These are phyloP conservation scores for Sthenelais limicola DNA, from an alignment of 2,888 invertebrate species.

Conservation along the genomic window DNA sequence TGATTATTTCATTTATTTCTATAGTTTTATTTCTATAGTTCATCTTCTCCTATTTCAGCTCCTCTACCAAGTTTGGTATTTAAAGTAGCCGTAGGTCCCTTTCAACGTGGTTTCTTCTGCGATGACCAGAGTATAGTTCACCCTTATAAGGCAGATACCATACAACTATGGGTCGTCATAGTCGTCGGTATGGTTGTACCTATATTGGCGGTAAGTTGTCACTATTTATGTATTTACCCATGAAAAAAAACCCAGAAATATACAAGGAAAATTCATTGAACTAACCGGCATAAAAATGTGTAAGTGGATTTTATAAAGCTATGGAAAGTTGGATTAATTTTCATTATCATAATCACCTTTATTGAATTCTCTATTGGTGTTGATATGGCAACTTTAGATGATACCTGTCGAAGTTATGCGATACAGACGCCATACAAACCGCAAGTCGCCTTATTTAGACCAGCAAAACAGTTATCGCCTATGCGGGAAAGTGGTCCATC, in stretches of 20 bases:
- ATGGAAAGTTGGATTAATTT: no score
- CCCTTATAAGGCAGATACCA: slow-evolving; percentile 79
- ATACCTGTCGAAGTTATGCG: slow-evolving; percentile 34
- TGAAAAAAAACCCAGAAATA: no score
- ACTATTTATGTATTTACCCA: no score
- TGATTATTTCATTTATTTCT: no score
- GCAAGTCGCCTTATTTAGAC: neutral
- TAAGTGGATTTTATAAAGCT: no score
- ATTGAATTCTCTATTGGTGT: no score
- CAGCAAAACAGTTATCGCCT: neutral
- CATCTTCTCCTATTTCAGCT: slow-evolving; percentile 7
- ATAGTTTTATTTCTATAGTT: no score
- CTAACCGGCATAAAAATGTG: no score
- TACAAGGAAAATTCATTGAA: no score
- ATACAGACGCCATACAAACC: neutral
- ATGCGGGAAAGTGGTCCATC: slow-evolving; percentile 14
- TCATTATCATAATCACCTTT: no score
- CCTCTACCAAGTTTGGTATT: slow-evolving; percentile 19
- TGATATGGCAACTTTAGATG: no score
- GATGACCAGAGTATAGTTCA: slow-evolving; percentile 93
- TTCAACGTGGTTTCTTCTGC: slow-evolving; percentile 90
- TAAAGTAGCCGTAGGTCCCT: slow-evolving; percentile 52
- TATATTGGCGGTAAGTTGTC: slow-evolving; percentile 57
- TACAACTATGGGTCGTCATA: slow-evolving; percentile 61
- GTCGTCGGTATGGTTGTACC: slow-evolving; percentile 58